These are phyloP conservation scores for Crypturellus undulatus DNA, from an alignment of 2,113 vertebrate genomes.

Conservation along the genomic window DNA sequence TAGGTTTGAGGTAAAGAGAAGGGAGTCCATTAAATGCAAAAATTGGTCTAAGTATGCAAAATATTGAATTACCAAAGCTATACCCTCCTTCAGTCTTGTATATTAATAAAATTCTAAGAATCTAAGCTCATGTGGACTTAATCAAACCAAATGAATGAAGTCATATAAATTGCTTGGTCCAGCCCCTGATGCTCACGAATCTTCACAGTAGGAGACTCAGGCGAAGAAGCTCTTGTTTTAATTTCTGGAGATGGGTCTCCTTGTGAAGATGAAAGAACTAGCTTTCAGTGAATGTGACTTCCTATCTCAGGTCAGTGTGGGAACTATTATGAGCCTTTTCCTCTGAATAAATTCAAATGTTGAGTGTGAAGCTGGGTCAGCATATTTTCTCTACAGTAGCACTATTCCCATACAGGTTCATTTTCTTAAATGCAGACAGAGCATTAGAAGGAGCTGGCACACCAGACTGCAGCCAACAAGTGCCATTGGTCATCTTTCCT, in stretches of 20 bases:
- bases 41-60: neutral
- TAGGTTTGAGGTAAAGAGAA: neutral
- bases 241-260: neutral
- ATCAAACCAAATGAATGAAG: neutral
- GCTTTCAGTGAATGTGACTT: neutral
- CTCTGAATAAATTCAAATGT: neutral
- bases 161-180: neutral
- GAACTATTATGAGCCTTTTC: neutral
- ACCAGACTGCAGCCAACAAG: neutral
- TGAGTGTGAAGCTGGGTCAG: neutral
- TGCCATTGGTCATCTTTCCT: neutral
- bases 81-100: neutral
- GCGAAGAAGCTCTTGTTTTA: neutral
- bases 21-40: neutral
- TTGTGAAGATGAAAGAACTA: neutral
- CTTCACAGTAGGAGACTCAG: neutral
- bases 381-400: neutral
- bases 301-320: neutral
- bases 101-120: neutral
- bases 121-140: neutral
- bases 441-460: slow-evolving; percentile 14
- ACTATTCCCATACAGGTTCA: neutral
- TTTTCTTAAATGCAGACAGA: neutral
- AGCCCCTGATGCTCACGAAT: neutral
- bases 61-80: neutral